A percentile compares a stretch with the other conserved stretches of the same genome.
These are phyloP conservation scores for Halichoeres trimaculatus DNA, from an alignment of 2,113 vertebrate species.

Conservation along the genomic window DNA sequence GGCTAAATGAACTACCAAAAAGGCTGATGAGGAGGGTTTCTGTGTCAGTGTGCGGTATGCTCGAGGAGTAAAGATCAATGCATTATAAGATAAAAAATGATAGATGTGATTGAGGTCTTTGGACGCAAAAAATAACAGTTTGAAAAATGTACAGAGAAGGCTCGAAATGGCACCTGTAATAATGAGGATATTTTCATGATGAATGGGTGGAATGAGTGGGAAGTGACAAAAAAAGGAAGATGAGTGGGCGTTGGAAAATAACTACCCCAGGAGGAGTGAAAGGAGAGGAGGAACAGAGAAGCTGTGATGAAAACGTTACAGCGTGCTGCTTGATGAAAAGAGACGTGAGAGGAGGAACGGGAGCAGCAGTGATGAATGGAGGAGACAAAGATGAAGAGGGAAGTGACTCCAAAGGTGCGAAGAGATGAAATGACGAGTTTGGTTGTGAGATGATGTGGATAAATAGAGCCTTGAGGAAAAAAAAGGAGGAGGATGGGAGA, in stretches of 20 bases:
- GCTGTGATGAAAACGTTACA: conserved; percentile 42
- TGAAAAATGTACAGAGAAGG: neutral
- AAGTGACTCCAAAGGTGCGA: conserved; percentile 36
- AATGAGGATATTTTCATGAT: conserved; percentile 50
- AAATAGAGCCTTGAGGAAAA: conserved; percentile 37
- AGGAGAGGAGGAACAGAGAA: conserved; percentile 18
- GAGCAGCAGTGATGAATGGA: conserved; percentile 29
- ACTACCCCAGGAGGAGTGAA: conserved; percentile 37
- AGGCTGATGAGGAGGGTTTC: neutral
- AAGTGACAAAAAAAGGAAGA: conserved; percentile 45
- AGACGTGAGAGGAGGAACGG: conserved; percentile 36
- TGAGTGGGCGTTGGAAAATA: conserved; percentile 54
- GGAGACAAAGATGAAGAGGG: conserved; percentile 38
- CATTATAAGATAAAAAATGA: neutral
- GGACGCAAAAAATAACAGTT: neutral
- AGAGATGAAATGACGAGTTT: conserved; percentile 53
- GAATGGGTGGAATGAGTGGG: conserved; percentile 54
- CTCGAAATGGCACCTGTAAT: conserved; percentile 36
- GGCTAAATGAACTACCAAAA: conserved; percentile 22
- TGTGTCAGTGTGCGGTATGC: conserved; percentile 8
- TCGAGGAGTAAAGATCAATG: neutral
- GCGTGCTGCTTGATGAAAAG: conserved; percentile 37
- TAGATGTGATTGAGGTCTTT: neutral
- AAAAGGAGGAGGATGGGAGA: conserved; percentile 25
- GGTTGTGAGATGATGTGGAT: conserved; percentile 58